Evolutionary conservation across 2,888 invertebrate species (phyloP).

Genomic region (Pammene fasciana): DNA sequence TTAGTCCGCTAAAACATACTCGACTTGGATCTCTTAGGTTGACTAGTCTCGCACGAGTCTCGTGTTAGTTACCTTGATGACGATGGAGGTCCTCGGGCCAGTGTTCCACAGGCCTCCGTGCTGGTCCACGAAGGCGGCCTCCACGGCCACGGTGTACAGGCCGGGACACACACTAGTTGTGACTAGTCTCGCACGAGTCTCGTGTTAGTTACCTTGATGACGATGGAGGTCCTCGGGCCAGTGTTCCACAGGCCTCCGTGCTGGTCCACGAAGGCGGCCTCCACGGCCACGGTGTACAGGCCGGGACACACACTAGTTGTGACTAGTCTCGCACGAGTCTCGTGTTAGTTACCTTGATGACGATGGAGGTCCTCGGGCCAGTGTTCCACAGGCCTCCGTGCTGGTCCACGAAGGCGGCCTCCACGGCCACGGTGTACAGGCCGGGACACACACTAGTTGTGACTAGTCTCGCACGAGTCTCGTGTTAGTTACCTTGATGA

Average conservation of each 20-base stretch:
- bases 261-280: slow-evolving; percentile 93
- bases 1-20: too few species aligned
- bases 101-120: slow-evolving; percentile 94
- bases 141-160: slow-evolving; percentile 87
- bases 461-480: too few species aligned
- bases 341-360: slow-evolving; percentile 87
- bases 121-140: slow-evolving; percentile 93
- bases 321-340: too few species aligned
- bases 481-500: slow-evolving; percentile 87
- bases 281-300: slow-evolving; percentile 87
- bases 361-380: slow-evolving; percentile 90
- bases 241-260: slow-evolving; percentile 94
- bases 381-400: slow-evolving; percentile 94
- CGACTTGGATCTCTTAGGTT: background rate
- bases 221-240: slow-evolving; percentile 90
- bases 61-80: slow-evolving; percentile 82
- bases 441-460: too few species aligned
- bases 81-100: slow-evolving; percentile 88
- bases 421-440: slow-evolving; percentile 87
- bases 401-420: slow-evolving; percentile 93
- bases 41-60: too few species aligned
- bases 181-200: too few species aligned
- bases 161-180: too few species aligned
- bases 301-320: too few species aligned
- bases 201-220: slow-evolving; percentile 87